Evolutionary conservation across 2,888 invertebrate species (phyloP), one percentile per base, ranked within the genome.

Genomic region (Balanococcus diminutus): DNA sequence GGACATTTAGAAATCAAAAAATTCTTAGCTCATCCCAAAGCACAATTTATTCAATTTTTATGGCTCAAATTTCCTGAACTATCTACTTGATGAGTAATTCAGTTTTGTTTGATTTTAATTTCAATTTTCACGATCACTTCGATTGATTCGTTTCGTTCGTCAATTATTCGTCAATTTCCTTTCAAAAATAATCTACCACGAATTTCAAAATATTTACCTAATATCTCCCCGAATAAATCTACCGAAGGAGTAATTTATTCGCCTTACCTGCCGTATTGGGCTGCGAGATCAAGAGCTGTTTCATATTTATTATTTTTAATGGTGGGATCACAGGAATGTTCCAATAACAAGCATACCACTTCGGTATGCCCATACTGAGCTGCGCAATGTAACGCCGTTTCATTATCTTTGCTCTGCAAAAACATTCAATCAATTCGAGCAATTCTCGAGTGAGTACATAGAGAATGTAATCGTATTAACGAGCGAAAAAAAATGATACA

Each of bases 241-340:
- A 22, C 9, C 22, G 14, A 0, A 19, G 22, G 22, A 56, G n/a
- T 22, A 46, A 46, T 46, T 46, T 46, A 46, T 46, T 6, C 46
- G 3, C 14, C 95, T 90, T 95, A 91, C 90, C 95, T 95, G 89
- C 96, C 96, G 90, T 96, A 96, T 91, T 98, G 96, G 84, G 97
- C 96, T 9, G 98, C 98, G 87, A 99, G 92, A 90, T 99, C 98
- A 89, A 99, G 91, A 0, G 98, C 95, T 46, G 97, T 96, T 90
- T 98, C 98, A 85, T 96, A 96, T 87, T 95, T 94, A 88, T 93
- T 93, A 90, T 98, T 98, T 88, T 94, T 93, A 89, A 97, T 94
- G 88, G 94, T 94, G 75, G 97, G 96, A 91, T 98, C 96, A 88
- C 97, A 97, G 87, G 95, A 94, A 89, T 95, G 93, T 88, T 95